Percentiles rank a stretch among this genome's conserved stretches.
Evolutionary conservation across 2,888 invertebrate species (phyloP).

Genomic region (Trichogramma evanescens): DNA sequence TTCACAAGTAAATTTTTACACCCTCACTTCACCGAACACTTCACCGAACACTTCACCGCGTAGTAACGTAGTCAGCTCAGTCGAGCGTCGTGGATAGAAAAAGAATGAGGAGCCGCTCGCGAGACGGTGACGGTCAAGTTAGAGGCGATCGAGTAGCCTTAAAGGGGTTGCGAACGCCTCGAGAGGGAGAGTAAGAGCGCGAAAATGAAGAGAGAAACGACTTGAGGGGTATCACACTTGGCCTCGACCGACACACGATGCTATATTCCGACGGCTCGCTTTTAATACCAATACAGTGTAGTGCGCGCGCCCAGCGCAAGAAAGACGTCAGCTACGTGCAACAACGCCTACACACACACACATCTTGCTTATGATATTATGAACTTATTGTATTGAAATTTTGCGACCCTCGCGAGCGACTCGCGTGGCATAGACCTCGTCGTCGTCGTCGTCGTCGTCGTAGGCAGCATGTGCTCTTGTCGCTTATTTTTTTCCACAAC

Average conservation of each 20-base stretch:
- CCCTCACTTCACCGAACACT: too few relatives aligned
- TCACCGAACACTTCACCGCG: too few relatives aligned
- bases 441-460: too few relatives aligned
- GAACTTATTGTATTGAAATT: too few relatives aligned
- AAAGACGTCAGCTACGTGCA: neutral
- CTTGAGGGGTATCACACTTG: constrained; percentile 46
- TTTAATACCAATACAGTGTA: too few relatives aligned
- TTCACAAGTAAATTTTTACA: too few relatives aligned
- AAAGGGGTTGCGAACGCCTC: constrained; percentile 2
- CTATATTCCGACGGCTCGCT: too few relatives aligned
- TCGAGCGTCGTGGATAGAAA: neutral
- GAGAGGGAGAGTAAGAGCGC: constrained; percentile 23
- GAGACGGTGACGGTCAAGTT: constrained; percentile 9
- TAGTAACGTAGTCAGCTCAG: too few relatives aligned
- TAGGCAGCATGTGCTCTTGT: too few relatives aligned
- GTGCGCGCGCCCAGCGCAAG: neutral
- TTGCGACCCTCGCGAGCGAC: too few relatives aligned
- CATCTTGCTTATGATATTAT: constrained; percentile 14
- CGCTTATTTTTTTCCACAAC: too few relatives aligned
- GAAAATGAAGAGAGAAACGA: constrained; percentile 32
- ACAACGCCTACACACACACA: neutral
- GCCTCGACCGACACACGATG: constrained; percentile 37
- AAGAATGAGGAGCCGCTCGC: neutral
- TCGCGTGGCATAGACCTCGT: too few relatives aligned
- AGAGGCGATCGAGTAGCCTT: constrained; percentile 9